Conservation (phyloP, 2,888 invertebrate genomes). For the Timema podura region DNA sequence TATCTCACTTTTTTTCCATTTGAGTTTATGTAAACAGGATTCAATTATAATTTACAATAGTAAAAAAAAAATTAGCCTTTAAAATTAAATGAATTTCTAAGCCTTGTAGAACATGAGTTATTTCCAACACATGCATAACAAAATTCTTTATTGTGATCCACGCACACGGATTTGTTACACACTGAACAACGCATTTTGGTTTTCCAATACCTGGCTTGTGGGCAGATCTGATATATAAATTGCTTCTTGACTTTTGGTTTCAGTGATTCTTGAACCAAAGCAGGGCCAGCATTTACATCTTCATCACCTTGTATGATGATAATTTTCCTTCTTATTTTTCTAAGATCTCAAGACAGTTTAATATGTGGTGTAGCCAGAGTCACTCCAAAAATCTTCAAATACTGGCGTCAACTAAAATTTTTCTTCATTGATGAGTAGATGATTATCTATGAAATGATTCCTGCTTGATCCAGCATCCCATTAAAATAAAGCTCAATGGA, state of each 20-base stretch:
- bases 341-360: neutral
- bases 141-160: neutral
- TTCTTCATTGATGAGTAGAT: neutral
- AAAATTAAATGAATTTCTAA: neutral
- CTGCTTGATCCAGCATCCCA: constrained; percentile 2
- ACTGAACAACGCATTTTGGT: neutral
- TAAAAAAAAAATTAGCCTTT: too few species aligned
- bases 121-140: neutral
- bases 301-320: neutral
- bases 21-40: too few species aligned
- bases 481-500: neutral
- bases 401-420: neutral
- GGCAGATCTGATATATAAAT: neutral
- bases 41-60: too few species aligned
- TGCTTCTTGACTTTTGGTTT: neutral
- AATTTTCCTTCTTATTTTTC: neutral
- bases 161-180: neutral
- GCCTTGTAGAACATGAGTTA: neutral
- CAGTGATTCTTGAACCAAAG: neutral
- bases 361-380: neutral
- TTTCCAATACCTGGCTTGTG: neutral
- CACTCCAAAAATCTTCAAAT: neutral
- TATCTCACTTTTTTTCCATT: too few species aligned
- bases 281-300: neutral
- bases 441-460: neutral